Base-by-base conservation (phyloP, 2,797 vertebrate genomes). In the Microchirus variegatus region DNA sequence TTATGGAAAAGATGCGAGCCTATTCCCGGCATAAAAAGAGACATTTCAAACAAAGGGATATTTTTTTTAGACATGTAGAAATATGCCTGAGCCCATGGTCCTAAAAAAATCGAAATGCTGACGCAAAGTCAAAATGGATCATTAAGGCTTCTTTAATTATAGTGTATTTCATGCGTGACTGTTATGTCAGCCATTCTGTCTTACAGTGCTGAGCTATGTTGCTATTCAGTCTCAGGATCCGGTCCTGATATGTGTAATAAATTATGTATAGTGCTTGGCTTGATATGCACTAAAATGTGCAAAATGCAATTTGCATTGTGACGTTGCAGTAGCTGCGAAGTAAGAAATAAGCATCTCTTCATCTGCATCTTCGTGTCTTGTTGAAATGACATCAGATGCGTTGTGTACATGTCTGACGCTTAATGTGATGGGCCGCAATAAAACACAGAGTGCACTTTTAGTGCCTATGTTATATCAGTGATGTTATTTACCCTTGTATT, bases 401-500 rank as follows among this genome's bases (percentile, higher is more conserved):
- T 70, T 82, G 77, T 83, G 85, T 82, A 76, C 74, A 80, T 78
- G 55, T 58, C 16, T 65, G 40, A 43, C 3, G 63, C 17, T 17
- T 63, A 53, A 58, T 53, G 17, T 52, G 18, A 61, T n/a, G 40
- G 54, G 31, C 50, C 5, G 12, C 57, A 38, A 10, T 53, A 18
- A 67, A 50, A 64, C 22, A 19, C 50, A 66, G 10, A 45, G 37
- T 56, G 56, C 38, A 13, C 55, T 50, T 15, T 38, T 31, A 41
- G 35, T 59, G 46, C 17, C 31, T 53, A 22, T 69, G 16, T 41
- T 22, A 47, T 59, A 26, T 51, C 52, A 69, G 5, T 31, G 4
- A 51, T 70, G 18, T 15, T 53, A n/a, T n/a, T n/a, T n/a, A 57
- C 10, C 11, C 2, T n/a, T 31, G 9, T 22, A 43, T 2, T 45